Conservation (phyloP, 2,113 vertebrate species). For the Mellivora capensis region DNA sequence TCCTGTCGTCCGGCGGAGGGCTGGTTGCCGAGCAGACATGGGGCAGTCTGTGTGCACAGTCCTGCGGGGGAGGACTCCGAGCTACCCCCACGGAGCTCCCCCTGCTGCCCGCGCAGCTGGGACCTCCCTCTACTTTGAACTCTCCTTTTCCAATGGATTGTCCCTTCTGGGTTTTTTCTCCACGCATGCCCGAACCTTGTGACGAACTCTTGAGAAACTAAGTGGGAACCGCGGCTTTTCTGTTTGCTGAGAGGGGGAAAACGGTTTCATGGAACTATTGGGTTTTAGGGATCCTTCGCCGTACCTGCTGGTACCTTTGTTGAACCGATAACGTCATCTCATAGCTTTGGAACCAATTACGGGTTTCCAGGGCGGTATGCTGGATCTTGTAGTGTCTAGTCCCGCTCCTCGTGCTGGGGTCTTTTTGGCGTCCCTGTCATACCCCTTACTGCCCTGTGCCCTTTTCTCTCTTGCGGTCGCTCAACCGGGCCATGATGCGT, state of each 20-base stretch:
- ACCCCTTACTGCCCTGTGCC: background rate
- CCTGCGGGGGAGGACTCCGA: background rate
- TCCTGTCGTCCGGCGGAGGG: background rate
- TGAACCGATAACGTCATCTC: background rate
- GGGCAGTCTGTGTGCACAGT: background rate
- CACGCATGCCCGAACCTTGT: background rate
- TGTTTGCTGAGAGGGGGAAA: background rate
- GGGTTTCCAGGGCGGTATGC: background rate
- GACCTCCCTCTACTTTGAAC: background rate
- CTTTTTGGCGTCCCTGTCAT: accelerated
- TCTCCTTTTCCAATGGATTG: background rate
- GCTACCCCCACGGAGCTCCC: background rate
- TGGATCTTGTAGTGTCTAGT: background rate
- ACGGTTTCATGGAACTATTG: background rate
- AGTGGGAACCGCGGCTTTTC: background rate
- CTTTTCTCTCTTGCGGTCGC: background rate
- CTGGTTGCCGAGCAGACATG: background rate
- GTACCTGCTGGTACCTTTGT: background rate
- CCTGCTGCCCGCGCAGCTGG: background rate
- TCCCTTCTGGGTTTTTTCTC: background rate
- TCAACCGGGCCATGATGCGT: no score
- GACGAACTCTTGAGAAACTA: background rate
- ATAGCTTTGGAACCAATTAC: background rate
- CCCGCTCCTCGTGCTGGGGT: background rate
- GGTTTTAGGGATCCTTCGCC: background rate